A percentile compares a stretch with the other conserved stretches of the same genome.
phyloP scores from a whole-genome alignment of 2,113 vertebrate species.

The Dryoscopus gambensis region DNA sequence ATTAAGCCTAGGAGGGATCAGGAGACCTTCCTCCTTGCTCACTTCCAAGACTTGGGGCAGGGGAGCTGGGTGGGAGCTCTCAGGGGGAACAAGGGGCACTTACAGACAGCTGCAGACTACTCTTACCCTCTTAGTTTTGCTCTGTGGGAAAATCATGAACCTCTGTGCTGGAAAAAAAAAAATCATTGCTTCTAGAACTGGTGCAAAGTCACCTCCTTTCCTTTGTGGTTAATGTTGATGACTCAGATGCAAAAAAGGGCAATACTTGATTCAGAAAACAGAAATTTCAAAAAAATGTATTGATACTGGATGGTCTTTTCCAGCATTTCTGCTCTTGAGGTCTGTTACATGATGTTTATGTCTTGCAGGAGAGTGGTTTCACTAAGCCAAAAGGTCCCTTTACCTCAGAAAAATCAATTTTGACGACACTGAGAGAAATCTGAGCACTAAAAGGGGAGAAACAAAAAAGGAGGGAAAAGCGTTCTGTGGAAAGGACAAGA shows the following conservation, averaged over 20 bases:
- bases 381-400: not conserved
- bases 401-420: slow-evolving; percentile 24
- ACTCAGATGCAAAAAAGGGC: not conserved
- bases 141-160: not conserved
- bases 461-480: slow-evolving; percentile 24
- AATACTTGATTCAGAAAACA: not conserved
- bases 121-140: not conserved
- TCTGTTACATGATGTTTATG: not conserved
- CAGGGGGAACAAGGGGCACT: fast-evolving
- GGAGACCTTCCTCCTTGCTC: not conserved
- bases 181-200: not conserved
- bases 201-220: not conserved
- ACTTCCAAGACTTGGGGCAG: not conserved
- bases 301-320: not conserved
- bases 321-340: not conserved
- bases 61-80: fast-evolving
- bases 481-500: slow-evolving; percentile 26
- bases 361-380: not conserved
- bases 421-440: not conserved
- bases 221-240: not conserved
- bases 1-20: not conserved
- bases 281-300: not conserved
- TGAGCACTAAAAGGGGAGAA: not conserved
- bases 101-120: not conserved
- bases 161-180: not conserved